Evolutionary conservation across 2,113 vertebrate genomes (phyloP).

Genomic region (Grammomys dolichurus): DNA sequence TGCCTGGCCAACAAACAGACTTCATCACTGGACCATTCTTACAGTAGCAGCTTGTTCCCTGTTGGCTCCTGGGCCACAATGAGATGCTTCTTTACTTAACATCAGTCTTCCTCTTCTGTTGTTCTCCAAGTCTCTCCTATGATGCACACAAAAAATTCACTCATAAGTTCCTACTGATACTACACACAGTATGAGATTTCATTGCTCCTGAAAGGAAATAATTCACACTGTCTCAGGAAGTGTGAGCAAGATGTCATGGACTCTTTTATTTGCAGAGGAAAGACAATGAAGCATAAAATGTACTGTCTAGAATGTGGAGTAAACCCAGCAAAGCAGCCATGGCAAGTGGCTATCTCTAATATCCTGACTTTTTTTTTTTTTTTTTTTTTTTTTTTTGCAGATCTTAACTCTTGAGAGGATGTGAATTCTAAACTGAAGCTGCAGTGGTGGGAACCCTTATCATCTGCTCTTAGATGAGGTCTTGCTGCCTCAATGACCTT

Average conservation of each 20-base stretch:
- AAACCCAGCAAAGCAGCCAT: neutral
- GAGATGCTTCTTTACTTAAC: neutral
- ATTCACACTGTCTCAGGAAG: neutral
- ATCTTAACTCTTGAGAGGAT: neutral
- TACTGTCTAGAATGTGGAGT: neutral
- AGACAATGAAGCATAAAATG: neutral
- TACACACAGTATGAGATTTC: neutral
- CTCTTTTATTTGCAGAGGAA: neutral
- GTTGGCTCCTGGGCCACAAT: too few species aligned
- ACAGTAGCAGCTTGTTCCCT: too few species aligned
- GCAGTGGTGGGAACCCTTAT: accelerated
- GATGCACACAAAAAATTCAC: neutral
- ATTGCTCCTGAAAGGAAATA: neutral
- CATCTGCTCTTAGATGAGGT: neutral
- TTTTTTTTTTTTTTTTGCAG: too few species aligned
- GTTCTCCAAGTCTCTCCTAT: neutral
- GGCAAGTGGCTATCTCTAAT: neutral
- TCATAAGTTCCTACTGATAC: too few species aligned
- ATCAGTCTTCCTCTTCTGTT: neutral
- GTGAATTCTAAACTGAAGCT: neutral
- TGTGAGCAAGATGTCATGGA: neutral
- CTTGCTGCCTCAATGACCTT: neutral
- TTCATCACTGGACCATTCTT: neutral
- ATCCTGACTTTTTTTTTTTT: too few species aligned
- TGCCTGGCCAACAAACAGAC: neutral